phyloP scores from a whole-genome alignment of 2,888 invertebrate genomes.

The Epirrhoe tristata region DNA sequence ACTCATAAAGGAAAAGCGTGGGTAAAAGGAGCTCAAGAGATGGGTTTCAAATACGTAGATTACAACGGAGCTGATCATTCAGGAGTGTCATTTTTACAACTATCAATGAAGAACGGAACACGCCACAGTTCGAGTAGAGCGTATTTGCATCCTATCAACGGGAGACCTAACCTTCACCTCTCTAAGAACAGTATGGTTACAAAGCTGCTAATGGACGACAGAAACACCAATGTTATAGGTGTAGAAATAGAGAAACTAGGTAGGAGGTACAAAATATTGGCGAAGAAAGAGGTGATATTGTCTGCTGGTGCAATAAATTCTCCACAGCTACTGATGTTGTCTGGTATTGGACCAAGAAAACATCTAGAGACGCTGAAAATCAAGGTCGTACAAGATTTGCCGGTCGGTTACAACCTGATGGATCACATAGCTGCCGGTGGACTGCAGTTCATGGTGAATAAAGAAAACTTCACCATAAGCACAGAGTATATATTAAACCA shows the following conservation, averaged over 20 bases:
- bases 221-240: slow-evolving; percentile 84
- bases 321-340: slow-evolving; percentile 92
- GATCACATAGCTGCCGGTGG: slow-evolving; percentile 89
- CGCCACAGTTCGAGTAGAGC: slow-evolving; percentile 89
- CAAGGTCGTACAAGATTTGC: slow-evolving; percentile 82
- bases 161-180: slow-evolving; percentile 87
- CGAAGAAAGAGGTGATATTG: slow-evolving; percentile 90
- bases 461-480: slow-evolving; percentile 63
- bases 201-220: slow-evolving; percentile 84
- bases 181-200: slow-evolving; percentile 86
- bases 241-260: slow-evolving; percentile 85
- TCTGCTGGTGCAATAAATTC: slow-evolving; percentile 91
- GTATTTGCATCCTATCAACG: slow-evolving; percentile 86
- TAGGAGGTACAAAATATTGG: slow-evolving; percentile 81
- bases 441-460: slow-evolving; percentile 83
- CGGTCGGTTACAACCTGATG: slow-evolving; percentile 89
- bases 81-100: slow-evolving; percentile 87
- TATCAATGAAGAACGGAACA: slow-evolving; percentile 87
- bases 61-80: slow-evolving; percentile 87
- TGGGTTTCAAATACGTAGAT: slow-evolving; percentile 86
- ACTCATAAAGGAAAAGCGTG: slow-evolving; percentile 83
- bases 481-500: slow-evolving; percentile 72
- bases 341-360: slow-evolving; percentile 89
- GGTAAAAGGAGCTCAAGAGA: slow-evolving; percentile 86
- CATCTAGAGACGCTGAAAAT: slow-evolving; percentile 86